Conservation (phyloP, 2,888 invertebrate genomes). For the Drepanosiphum platanoidis region DNA sequence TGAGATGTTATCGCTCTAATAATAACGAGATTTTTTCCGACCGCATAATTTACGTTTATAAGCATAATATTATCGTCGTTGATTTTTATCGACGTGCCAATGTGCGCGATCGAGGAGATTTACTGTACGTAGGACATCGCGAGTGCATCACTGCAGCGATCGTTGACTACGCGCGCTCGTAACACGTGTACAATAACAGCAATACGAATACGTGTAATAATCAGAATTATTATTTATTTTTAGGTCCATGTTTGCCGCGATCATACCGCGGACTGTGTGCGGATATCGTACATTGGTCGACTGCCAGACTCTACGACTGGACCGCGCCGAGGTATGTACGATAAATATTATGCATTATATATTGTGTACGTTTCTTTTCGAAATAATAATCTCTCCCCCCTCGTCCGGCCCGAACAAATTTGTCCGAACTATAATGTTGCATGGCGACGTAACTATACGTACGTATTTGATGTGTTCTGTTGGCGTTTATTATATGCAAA, state of each 20-base stretch:
- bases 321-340: neutral
- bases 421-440: neutral
- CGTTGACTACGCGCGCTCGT: neutral
- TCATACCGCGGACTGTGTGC: neutral
- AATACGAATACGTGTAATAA: neutral
- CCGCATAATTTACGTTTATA: neutral
- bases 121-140: too few relatives aligned
- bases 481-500: too few relatives aligned
- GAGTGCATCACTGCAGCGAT: neutral
- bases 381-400: neutral
- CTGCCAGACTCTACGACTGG: neutral
- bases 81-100: neutral
- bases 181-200: neutral
- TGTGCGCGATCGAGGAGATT: too few relatives aligned
- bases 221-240: neutral
- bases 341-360: too few relatives aligned
- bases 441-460: neutral
- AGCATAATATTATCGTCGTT: neutral
- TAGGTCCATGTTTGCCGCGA: neutral
- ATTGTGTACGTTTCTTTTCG: neutral
- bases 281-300: constrained; percentile 1
- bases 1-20: neutral
- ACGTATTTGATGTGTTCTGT: neutral
- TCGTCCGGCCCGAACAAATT: neutral
- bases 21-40: neutral